These are phyloP conservation scores for Eufriesea mexicana DNA, from an alignment of 1,140 invertebrate species.

Conservation along the genomic window DNA sequence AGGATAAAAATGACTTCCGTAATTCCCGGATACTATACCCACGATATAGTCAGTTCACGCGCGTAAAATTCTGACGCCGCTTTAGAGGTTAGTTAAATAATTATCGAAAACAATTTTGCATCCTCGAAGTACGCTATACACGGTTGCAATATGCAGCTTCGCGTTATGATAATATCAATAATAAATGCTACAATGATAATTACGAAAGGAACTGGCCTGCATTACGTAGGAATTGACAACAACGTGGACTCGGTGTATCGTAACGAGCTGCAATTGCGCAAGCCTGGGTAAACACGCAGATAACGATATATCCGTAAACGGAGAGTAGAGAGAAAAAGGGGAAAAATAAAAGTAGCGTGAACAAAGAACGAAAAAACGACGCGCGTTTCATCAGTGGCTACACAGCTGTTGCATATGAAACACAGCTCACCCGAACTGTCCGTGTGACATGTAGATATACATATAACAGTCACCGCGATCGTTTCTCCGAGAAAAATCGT, in stretches of 20 bases:
- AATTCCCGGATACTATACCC: not conserved
- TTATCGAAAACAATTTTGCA: constrained; percentile 2
- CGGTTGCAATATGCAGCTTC: not conserved
- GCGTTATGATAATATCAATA: constrained; percentile 15
- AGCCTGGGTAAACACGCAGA: not conserved
- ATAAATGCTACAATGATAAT: constrained; percentile 34
- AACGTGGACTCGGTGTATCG: not conserved
- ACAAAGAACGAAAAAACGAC: not conserved
- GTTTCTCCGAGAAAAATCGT: not conserved
- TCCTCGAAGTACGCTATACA: not conserved
- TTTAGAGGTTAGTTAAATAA: not conserved
- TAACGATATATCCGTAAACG: not conserved
- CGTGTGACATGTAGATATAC: constrained; percentile 21
- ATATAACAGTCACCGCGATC: not conserved
- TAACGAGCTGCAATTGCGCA: not conserved
- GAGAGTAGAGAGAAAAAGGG: not conserved
- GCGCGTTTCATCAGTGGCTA: constrained; percentile 23
- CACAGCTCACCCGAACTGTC: not conserved
- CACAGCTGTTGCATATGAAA: constrained; percentile 30
- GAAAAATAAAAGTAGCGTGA: too few species aligned
- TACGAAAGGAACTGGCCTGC: constrained; percentile 12
- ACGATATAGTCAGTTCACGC: not conserved
- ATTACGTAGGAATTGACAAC: constrained; percentile 12
- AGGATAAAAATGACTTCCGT: not conserved
- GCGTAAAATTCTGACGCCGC: not conserved